phyloP scores from a whole-genome alignment of 1,140 invertebrate species.

The Bombus affinis region DNA sequence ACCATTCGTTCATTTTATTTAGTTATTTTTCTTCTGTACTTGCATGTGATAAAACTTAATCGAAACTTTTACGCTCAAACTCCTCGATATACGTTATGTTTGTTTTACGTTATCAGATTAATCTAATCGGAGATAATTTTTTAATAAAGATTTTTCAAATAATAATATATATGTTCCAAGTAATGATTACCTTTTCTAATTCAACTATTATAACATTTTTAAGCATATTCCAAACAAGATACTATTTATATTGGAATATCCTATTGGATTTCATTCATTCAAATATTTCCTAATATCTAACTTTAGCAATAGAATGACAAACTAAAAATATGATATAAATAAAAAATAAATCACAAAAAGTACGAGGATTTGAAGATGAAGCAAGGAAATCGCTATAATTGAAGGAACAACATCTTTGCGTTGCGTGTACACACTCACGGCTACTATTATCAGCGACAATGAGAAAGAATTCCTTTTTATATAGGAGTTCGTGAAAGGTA shows the following conservation, averaged over 20 bases:
- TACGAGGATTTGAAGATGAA: no score
- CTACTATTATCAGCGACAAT: background rate
- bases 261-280: no score
- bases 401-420: background rate
- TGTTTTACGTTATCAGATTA: background rate
- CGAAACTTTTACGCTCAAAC: background rate
- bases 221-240: background rate
- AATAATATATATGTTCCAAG: background rate
- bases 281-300: no score
- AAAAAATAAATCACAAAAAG: no score
- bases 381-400: background rate
- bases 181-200: background rate
- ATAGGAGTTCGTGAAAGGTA: background rate
- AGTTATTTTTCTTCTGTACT: background rate
- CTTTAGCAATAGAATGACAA: background rate
- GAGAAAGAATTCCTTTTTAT: conserved; percentile 13
- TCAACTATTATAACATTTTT: background rate
- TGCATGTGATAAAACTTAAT: background rate
- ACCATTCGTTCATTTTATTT: conserved; percentile 1
- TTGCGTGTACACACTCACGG: background rate
- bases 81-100: background rate
- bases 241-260: background rate
- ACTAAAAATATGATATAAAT: background rate
- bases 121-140: background rate
- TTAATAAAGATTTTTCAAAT: background rate